Conservation (phyloP, 2,888 invertebrate species). For the Sarcophaga carnaria region DNA sequence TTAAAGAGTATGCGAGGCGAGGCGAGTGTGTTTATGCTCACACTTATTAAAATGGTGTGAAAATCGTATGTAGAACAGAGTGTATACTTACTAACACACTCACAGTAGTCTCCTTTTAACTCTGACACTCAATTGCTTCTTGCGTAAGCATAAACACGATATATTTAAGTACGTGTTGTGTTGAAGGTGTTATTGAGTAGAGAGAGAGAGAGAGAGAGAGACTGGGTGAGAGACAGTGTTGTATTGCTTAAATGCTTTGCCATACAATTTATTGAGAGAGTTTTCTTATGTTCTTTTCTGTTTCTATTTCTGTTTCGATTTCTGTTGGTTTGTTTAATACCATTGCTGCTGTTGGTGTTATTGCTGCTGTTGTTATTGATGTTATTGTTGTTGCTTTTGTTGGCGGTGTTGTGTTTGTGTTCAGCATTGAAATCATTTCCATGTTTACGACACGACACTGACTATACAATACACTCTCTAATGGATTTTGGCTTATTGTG, state of each 20-base stretch:
- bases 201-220: neutral
- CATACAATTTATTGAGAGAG: conserved; percentile 43
- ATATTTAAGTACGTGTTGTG: no score
- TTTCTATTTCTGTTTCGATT: conserved; percentile 12
- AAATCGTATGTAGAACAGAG: conserved; percentile 3
- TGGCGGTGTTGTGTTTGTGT: conserved; percentile 18
- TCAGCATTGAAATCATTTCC: conserved; percentile 66
- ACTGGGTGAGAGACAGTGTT: neutral
- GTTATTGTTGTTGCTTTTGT: conserved; percentile 24
- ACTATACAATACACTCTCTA: conserved; percentile 58
- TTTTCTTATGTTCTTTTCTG: conserved; percentile 44
- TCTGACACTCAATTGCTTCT: no score
- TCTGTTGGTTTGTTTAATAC: conserved; percentile 25
- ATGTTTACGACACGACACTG: conserved; percentile 50
- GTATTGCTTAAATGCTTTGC: conserved; percentile 26
- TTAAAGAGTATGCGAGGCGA: no score
- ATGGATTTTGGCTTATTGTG: conserved; percentile 69
- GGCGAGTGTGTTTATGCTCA: neutral
- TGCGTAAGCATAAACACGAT: no score
- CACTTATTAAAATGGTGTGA: conserved; percentile 44
- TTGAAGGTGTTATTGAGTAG: no score
- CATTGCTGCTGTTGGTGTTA: conserved; percentile 21
- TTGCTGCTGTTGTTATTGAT: neutral
- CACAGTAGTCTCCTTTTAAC: no score
- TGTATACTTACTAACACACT: no score